Percentiles rank a stretch among this genome's conserved stretches.
These are phyloP conservation scores for Meloidogyne hapla DNA, from an alignment of 1,140 invertebrate species.

Conservation along the genomic window DNA sequence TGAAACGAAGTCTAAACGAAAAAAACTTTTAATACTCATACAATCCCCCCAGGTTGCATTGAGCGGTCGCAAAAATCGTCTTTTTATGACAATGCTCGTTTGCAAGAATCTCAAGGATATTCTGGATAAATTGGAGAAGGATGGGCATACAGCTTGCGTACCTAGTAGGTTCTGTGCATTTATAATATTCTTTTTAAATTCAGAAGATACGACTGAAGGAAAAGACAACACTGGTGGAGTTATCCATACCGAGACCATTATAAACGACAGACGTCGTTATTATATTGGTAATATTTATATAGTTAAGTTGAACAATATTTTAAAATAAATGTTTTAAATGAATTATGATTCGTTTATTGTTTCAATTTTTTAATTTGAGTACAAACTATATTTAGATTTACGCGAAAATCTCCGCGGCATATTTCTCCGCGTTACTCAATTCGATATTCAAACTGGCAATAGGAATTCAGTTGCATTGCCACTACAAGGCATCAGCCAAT, in stretches of 20 bases:
- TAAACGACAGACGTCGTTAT: constrained; percentile 43
- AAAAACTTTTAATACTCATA: no score
- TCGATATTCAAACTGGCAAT: constrained; percentile 37
- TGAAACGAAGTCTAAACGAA: no score
- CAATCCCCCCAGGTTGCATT: constrained; percentile 22
- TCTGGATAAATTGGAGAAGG: constrained; percentile 36
- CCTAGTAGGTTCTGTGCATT: background rate
- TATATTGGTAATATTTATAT: no score
- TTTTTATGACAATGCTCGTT: constrained; percentile 39
- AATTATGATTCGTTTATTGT: no score
- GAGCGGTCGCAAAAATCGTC: constrained; percentile 33
- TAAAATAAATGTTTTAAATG: no score
- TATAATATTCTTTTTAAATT: background rate
- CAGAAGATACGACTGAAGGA: constrained; percentile 29
- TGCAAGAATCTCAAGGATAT: constrained; percentile 40
- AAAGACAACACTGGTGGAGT: background rate
- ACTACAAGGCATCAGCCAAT: constrained; percentile 33
- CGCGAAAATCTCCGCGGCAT: constrained; percentile 37
- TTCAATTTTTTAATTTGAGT: no score
- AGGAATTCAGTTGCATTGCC: constrained; percentile 39
- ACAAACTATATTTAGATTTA: no score
- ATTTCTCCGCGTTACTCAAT: constrained; percentile 46
- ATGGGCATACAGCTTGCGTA: background rate
- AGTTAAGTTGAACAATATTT: no score
- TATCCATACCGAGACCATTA: constrained; percentile 30